phyloP scores from a whole-genome alignment of 2,888 invertebrate species.

The Shargacucullia verbasci region DNA sequence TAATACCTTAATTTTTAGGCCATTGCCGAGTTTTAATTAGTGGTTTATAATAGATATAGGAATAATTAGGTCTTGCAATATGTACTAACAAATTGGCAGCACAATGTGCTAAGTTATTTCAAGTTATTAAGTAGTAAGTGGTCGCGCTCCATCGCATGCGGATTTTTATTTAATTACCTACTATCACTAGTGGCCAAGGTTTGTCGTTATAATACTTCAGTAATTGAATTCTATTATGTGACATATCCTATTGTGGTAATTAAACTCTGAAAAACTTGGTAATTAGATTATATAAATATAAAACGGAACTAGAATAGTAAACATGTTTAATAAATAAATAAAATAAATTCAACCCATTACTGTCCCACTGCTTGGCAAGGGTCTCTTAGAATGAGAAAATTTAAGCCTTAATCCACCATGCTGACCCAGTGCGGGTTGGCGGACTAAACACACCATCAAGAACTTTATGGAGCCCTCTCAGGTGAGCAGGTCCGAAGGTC shows the following conservation, averaged over 20 bases:
- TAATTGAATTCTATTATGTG: conserved; percentile 45
- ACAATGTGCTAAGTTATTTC: conserved; percentile 27
- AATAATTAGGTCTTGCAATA: conserved; percentile 39
- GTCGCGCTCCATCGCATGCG: conserved; percentile 13
- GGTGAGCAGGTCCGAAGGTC: no score
- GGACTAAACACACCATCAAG: no score
- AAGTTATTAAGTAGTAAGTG: conserved; percentile 19
- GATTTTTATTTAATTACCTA: conserved; percentile 12
- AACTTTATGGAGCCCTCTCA: no score
- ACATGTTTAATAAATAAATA: neutral
- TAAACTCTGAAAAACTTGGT: conserved; percentile 17
- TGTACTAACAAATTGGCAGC: conserved; percentile 19
- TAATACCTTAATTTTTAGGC: conserved; percentile 13
- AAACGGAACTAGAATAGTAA: conserved; percentile 20
- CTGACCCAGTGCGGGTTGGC: no score
- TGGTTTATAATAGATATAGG: conserved; percentile 18
- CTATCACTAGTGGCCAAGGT: conserved; percentile 19
- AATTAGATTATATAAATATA: conserved; percentile 26
- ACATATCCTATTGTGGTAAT: conserved; percentile 42
- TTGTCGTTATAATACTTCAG: conserved; percentile 21
- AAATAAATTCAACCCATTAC: no score
- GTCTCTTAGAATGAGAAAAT: no score
- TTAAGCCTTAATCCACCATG: no score
- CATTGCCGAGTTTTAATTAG: conserved; percentile 30
- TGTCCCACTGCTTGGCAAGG: no score